Evolutionary conservation across 2,888 invertebrate species (phyloP), one percentile per base, ranked within the genome.

Genomic region (Macrostomum cliftonense): DNA sequence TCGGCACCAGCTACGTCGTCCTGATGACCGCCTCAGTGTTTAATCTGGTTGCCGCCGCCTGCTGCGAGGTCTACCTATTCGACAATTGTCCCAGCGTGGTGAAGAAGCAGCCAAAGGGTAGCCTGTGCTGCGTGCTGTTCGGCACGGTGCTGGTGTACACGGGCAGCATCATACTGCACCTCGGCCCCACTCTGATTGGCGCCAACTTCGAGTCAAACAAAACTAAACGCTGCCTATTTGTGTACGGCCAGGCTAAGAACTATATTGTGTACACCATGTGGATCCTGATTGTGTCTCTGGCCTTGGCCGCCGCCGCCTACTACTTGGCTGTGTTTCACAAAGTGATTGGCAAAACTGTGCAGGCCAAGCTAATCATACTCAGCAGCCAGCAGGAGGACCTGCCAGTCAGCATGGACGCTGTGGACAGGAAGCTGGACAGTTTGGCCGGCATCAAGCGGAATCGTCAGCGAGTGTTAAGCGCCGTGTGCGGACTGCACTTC

Each of bases 11-110:
- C 19, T 68, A 63, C 56, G 65, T 68, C 47, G 60, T 68, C 44
- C 57, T 67, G 5, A 60, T 67, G 17, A 68, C 68, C 4, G 63
- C 64, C n/a, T 65, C 64, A 13, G 62, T 64, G 21, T 67, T 68
- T 57, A 69, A 69, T 54, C 62, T 68, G 57, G 62, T 69, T 12
- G 67, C 68, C n/a, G 68, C 68, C 63, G 62, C 67, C 16, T 67
- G 67, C 49, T 63, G 67, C 5, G 69, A 69, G 54, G 69, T 52
- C 9, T 52, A 52, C 52, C 52, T 44, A 16, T 51, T 51, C 42
- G 42, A 43, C 28, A 49, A 51, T 14, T 67, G 11, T 66, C 66
- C 55, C 62, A 40, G 5, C 16, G 28, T 28, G 28, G 28, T 28
- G 28, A 28, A 28, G 28, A 60, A 62, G 1, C 61, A 63, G 49